Conservation (phyloP, 2,888 invertebrate species). For the Cetonia aurata region DNA sequence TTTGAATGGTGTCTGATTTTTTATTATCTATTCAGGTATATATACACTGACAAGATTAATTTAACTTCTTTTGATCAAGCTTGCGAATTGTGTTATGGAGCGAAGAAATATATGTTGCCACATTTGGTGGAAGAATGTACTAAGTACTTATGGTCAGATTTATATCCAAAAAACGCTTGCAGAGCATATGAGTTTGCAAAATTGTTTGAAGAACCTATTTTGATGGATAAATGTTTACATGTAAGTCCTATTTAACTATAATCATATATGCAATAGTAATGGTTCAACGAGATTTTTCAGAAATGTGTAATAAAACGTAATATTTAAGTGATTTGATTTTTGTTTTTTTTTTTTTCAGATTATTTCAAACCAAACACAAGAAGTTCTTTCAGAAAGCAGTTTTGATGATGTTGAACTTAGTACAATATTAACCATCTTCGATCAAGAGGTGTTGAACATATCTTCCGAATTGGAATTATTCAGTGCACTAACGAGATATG, state of each 20-base stretch:
- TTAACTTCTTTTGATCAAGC: constrained; percentile 87
- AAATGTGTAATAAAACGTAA: constrained; percentile 6
- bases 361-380: constrained; percentile 81
- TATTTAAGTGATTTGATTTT: constrained; percentile 15
- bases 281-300: not conserved
- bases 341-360: constrained; percentile 69
- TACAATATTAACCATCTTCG: constrained; percentile 81
- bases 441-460: constrained; percentile 79
- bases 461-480: constrained; percentile 84
- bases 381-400: constrained; percentile 80
- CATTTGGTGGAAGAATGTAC: constrained; percentile 87
- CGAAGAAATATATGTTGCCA: constrained; percentile 90
- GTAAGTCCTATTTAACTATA: constrained; percentile 62
- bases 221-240: constrained; percentile 86
- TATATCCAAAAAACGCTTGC: constrained; percentile 85
- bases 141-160: constrained; percentile 84
- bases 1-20: constrained; percentile 23
- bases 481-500: constrained; percentile 78
- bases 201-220: constrained; percentile 83
- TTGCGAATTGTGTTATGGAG: constrained; percentile 88
- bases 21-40: constrained; percentile 72
- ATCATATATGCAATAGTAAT: constrained; percentile 17
- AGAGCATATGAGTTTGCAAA: constrained; percentile 89
- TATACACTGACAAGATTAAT: constrained; percentile 85
- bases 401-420: constrained; percentile 83